These are phyloP conservation scores for Venustoraphidia nigricollis DNA, from an alignment of 2,888 invertebrate genomes.

Conservation along the genomic window DNA sequence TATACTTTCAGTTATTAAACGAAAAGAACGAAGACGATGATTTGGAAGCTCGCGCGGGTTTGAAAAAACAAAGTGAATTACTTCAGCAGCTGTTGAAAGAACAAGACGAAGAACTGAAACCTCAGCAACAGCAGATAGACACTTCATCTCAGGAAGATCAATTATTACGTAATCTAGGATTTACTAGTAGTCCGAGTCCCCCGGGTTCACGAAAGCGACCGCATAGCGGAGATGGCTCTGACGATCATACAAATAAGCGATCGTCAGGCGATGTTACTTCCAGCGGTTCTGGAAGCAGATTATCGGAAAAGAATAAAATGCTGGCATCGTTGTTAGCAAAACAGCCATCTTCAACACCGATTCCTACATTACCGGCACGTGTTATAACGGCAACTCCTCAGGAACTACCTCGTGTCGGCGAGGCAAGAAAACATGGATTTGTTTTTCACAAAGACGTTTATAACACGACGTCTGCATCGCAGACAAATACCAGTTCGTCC, in stretches of 20 bases:
- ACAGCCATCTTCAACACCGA: slow-evolving; percentile 45
- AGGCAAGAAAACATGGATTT: not conserved
- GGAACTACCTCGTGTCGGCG: slow-evolving; percentile 36
- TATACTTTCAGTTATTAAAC: slow-evolving; percentile 50
- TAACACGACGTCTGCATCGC: slow-evolving; percentile 9
- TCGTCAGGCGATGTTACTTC: slow-evolving; percentile 29
- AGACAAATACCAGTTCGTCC: slow-evolving; percentile 6
- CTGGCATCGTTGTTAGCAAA: slow-evolving; percentile 67
- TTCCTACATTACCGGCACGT: slow-evolving; percentile 47
- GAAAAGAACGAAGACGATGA: slow-evolving; percentile 70
- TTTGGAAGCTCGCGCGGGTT: slow-evolving; percentile 39
- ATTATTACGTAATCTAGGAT: slow-evolving; percentile 36
- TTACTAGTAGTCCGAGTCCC: slow-evolving; percentile 40
- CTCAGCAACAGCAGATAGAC: slow-evolving; percentile 23
- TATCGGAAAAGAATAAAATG: slow-evolving; percentile 76
- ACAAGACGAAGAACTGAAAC: slow-evolving; percentile 30
- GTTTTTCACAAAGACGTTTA: slow-evolving; percentile 1
- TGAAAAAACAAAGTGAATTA: slow-evolving; percentile 43
- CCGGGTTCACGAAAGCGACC: slow-evolving; percentile 42
- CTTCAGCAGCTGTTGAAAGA: slow-evolving; percentile 44
- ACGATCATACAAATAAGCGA: slow-evolving; percentile 32
- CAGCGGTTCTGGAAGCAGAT: slow-evolving; percentile 23
- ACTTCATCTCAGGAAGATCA: slow-evolving; percentile 33
- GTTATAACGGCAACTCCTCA: slow-evolving; percentile 55
- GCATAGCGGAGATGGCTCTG: slow-evolving; percentile 44